Evolutionary conservation across 2,113 vertebrate genomes (phyloP).

Genomic region (Stomatorhinus ivindoensis): DNA sequence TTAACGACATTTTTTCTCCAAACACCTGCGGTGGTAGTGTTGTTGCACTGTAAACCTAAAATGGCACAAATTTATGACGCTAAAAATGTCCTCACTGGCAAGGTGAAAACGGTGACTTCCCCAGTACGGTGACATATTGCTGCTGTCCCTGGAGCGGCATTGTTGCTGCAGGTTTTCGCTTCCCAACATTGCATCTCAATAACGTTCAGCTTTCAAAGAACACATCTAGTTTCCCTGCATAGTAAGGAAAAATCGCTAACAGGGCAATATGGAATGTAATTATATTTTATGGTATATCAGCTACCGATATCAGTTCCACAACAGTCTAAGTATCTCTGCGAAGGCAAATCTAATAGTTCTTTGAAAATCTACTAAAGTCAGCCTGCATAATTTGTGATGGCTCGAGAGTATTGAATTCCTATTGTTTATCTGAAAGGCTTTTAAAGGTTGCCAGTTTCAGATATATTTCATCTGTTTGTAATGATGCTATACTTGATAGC

Average conservation of each 20-base stretch:
- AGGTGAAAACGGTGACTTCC: background rate
- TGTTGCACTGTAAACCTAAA: background rate
- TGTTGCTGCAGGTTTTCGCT: background rate
- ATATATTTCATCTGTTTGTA: background rate
- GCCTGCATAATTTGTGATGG: slow-evolving; percentile 15
- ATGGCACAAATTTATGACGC: background rate
- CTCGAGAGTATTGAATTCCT: slow-evolving; percentile 13
- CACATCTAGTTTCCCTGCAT: background rate
- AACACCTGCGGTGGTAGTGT: background rate
- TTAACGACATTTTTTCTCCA: background rate
- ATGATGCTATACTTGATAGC: background rate
- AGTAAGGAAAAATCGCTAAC: slow-evolving; percentile 18
- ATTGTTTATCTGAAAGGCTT: background rate
- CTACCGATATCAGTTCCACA: slow-evolving; percentile 14
- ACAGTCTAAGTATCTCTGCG: slow-evolving; percentile 12
- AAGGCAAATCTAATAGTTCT: slow-evolving; percentile 14
- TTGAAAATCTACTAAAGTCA: slow-evolving; percentile 18
- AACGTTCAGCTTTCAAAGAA: slow-evolving; percentile 16
- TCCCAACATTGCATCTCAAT: slow-evolving; percentile 8
- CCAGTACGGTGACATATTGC: background rate
- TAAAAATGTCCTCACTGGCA: background rate
- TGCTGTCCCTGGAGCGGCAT: background rate
- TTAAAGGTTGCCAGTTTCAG: slow-evolving; percentile 6
- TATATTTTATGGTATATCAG: slow-evolving; percentile 15
- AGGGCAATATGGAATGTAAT: slow-evolving; percentile 12